These are phyloP conservation scores for Hyaena hyaena DNA, from an alignment of 2,113 vertebrate genomes.

Conservation along the genomic window DNA sequence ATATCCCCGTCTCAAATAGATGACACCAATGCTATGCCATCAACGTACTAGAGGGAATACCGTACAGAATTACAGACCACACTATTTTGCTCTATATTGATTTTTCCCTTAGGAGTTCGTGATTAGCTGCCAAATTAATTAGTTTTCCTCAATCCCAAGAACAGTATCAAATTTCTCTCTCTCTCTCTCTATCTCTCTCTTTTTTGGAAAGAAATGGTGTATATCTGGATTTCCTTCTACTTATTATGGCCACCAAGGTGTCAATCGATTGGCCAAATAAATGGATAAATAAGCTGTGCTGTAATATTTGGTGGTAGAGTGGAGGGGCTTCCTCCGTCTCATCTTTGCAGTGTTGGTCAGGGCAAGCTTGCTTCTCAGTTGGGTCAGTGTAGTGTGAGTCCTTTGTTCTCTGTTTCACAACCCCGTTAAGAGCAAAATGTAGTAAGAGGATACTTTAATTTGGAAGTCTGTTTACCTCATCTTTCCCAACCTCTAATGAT, in stretches of 20 bases:
- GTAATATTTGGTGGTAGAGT: neutral
- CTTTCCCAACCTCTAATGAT: neutral
- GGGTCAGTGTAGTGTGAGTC: neutral
- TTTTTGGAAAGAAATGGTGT: neutral
- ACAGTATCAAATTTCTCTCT: slow-evolving; percentile 51
- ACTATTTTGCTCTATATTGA: slow-evolving; percentile 81
- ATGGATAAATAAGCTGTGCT: neutral
- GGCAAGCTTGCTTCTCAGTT: neutral
- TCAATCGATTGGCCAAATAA: neutral
- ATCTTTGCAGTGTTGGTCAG: neutral
- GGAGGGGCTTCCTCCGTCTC: neutral
- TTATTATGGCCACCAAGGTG: neutral
- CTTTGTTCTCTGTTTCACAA: neutral
- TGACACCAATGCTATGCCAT: slow-evolving; percentile 83
- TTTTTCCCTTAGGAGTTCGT: slow-evolving; percentile 81
- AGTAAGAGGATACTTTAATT: neutral
- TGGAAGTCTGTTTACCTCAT: neutral
- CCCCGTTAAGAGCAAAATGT: neutral
- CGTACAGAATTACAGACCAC: slow-evolving; percentile 77
- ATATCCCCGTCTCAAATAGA: slow-evolving; percentile 84
- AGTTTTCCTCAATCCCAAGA: slow-evolving; percentile 77
- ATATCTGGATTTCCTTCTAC: neutral
- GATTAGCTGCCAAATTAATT: slow-evolving; percentile 83
- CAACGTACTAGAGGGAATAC: slow-evolving; percentile 82
- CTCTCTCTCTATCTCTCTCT: neutral